These are phyloP conservation scores for Macquaria ambigua DNA, from an alignment of 2,113 vertebrate genomes.

Conservation along the genomic window DNA sequence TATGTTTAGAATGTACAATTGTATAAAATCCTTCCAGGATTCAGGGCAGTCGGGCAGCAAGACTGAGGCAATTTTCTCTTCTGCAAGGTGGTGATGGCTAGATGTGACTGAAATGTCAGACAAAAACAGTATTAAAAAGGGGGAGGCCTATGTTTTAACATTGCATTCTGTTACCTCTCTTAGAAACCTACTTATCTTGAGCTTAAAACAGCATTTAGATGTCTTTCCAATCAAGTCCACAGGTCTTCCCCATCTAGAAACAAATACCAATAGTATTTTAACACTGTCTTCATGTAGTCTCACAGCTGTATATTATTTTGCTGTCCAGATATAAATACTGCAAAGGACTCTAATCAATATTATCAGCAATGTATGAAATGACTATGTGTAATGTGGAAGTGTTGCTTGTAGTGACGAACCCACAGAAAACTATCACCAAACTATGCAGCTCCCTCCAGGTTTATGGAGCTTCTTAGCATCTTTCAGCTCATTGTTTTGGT, in stretches of 20 bases:
- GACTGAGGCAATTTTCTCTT: slow-evolving; percentile 17
- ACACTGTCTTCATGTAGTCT: not conserved
- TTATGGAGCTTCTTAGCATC: not conserved
- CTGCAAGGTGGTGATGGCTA: slow-evolving; percentile 23
- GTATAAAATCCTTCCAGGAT: slow-evolving; percentile 37
- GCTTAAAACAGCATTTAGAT: not conserved
- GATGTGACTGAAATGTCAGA: slow-evolving; percentile 8
- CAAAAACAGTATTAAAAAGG: not conserved
- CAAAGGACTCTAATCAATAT: not conserved
- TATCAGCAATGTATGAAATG: not conserved
- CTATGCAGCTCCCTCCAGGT: not conserved
- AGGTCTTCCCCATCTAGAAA: not conserved
- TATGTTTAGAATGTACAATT: slow-evolving; percentile 45
- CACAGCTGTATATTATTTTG: not conserved
- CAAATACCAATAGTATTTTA: not conserved
- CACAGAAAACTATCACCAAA: too few species aligned
- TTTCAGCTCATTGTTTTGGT: not conserved
- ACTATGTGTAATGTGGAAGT: not conserved
- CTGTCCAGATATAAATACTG: not conserved
- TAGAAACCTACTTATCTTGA: not conserved
- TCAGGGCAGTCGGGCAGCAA: not conserved
- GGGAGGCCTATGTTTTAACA: not conserved
- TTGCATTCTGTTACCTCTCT: not conserved
- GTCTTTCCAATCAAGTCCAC: not conserved
- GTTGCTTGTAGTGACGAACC: too few species aligned